Conservation (phyloP, 2,113 vertebrate species). For the Nothocercus julius region DNA sequence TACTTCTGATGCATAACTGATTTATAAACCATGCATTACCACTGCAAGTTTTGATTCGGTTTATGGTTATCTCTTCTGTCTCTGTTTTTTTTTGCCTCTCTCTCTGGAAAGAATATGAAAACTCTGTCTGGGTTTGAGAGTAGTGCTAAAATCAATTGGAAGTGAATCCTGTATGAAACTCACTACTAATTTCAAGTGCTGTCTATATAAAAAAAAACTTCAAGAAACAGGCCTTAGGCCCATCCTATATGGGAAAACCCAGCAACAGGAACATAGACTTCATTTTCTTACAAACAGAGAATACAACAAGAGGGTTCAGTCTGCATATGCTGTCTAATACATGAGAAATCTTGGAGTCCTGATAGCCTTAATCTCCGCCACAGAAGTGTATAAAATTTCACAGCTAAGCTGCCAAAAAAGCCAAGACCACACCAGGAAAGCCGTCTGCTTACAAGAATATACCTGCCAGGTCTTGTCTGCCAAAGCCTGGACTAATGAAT, state of each 20-base stretch:
- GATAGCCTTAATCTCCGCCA: slow-evolving; percentile 80
- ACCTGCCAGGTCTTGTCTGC: slow-evolving; percentile 85
- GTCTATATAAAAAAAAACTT: slow-evolving; percentile 7
- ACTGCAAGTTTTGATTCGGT: not conserved
- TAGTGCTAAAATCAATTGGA: not conserved
- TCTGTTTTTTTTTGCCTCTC: not conserved
- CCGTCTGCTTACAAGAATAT: slow-evolving; percentile 79
- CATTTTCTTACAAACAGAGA: not conserved
- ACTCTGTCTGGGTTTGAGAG: not conserved
- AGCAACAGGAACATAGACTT: not conserved
- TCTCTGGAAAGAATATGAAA: slow-evolving; percentile 25
- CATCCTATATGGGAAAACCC: not conserved
- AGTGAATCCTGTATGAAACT: not conserved
- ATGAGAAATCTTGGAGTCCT: slow-evolving; percentile 72
- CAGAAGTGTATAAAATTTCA: slow-evolving; percentile 86
- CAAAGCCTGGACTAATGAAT: slow-evolving; percentile 82
- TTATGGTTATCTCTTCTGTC: not conserved
- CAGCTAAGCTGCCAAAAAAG: slow-evolving; percentile 81
- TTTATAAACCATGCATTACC: not conserved
- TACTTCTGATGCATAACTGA: not conserved
- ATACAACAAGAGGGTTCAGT: slow-evolving; percentile 5
- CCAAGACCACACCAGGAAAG: slow-evolving; percentile 84
- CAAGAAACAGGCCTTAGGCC: not conserved
- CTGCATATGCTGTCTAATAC: slow-evolving; percentile 60
- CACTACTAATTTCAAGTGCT: not conserved